A percentile compares a stretch with the other conserved stretches of the same genome.
Evolutionary conservation across 2,113 vertebrate species (phyloP).

Genomic region (Neogobius melanostomus): DNA sequence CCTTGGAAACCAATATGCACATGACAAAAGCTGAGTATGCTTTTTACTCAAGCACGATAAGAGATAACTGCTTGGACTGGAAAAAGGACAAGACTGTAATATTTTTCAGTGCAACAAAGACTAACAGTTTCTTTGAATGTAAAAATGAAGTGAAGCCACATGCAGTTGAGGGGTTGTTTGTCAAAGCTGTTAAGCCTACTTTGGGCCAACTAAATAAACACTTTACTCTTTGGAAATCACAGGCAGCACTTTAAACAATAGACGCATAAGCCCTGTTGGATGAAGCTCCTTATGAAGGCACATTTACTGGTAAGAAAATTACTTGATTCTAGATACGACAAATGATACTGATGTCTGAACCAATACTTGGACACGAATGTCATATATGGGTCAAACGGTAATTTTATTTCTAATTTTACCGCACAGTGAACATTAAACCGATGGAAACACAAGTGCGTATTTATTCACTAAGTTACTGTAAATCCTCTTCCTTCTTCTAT

Average conservation of each 20-base stretch:
- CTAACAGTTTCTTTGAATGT: background rate
- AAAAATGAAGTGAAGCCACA: background rate
- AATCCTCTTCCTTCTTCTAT: constrained; percentile 29
- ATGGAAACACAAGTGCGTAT: background rate
- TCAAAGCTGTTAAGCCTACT: constrained; percentile 55
- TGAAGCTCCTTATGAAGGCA: constrained; percentile 36
- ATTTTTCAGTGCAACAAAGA: background rate
- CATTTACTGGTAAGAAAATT: no score
- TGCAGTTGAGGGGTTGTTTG: constrained; percentile 10
- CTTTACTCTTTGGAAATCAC: constrained; percentile 25
- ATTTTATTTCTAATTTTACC: background rate
- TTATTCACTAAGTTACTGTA: constrained; percentile 16
- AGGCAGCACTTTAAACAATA: background rate
- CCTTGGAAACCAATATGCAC: constrained; percentile 23
- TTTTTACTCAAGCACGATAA: constrained; percentile 1
- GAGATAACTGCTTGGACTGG: background rate
- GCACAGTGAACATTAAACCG: background rate
- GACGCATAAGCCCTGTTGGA: constrained; percentile 33
- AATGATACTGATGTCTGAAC: background rate
- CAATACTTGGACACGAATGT: constrained; percentile 13
- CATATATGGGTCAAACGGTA: no score
- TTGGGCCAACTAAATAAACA: constrained; percentile 58
- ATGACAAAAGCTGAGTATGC: constrained; percentile 28
- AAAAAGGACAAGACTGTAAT: background rate
- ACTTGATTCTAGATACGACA: no score